phyloP scores from a whole-genome alignment of 1,140 invertebrate genomes.

The Drepana arcuata region DNA sequence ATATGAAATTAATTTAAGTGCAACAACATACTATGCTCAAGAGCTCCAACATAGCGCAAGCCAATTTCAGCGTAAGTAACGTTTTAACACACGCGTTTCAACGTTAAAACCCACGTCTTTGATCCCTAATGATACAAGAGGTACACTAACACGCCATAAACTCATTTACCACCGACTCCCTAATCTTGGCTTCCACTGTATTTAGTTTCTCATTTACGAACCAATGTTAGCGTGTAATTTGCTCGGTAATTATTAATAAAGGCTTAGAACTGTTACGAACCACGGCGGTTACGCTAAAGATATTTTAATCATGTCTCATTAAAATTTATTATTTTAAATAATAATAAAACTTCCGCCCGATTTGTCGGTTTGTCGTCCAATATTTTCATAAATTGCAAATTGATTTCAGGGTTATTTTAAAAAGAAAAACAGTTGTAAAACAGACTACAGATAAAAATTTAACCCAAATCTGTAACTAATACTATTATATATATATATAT shows the following conservation, averaged over 20 bases:
- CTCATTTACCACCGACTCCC: conserved; percentile 45
- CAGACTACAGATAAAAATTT: too few species aligned
- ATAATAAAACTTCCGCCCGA: too few species aligned
- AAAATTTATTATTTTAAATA: too few species aligned
- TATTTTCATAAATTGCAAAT: too few species aligned
- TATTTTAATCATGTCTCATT: too few species aligned
- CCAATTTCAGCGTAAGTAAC: conserved; percentile 7
- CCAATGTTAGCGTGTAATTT: conserved; percentile 31
- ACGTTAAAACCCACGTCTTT: conserved; percentile 13
- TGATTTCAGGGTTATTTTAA: too few species aligned
- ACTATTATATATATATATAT: too few species aligned
- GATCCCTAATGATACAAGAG: conserved; percentile 33
- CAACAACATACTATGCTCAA: too few species aligned
- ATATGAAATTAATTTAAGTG: too few species aligned
- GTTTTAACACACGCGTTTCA: conserved; percentile 17
- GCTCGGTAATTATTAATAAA: conserved; percentile 34
- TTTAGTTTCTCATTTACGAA: conserved; percentile 53
- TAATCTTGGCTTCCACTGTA: conserved; percentile 38
- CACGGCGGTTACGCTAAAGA: conserved; percentile 18
- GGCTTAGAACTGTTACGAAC: conserved; percentile 40
- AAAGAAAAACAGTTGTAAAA: too few species aligned
- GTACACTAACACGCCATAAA: conserved; percentile 51
- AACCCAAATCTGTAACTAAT: too few species aligned
- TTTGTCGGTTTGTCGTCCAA: too few species aligned
- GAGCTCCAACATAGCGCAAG: conserved; percentile 13